These are phyloP conservation scores for Dascillus cervinus DNA, from an alignment of 2,888 invertebrate species.

Conservation along the genomic window DNA sequence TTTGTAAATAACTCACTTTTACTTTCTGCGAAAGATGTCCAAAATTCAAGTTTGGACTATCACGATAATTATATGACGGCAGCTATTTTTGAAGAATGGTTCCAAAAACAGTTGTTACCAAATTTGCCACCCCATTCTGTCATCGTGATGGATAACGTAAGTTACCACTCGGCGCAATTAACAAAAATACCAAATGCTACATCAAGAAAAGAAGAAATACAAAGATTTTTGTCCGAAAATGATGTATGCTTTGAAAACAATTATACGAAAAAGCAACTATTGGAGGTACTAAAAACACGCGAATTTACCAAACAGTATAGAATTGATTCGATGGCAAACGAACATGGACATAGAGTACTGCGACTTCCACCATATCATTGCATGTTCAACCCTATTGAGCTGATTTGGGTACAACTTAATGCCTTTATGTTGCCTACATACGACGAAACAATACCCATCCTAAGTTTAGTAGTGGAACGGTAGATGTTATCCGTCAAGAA, in stretches of 20 bases:
- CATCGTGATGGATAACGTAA: constrained; percentile 17
- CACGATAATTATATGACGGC: constrained; percentile 17
- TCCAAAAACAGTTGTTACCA: constrained; percentile 9
- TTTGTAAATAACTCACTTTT: constrained; percentile 14
- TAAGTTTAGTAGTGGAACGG: not conserved
- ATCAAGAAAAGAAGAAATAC: not conserved
- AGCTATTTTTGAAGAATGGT: constrained; percentile 16
- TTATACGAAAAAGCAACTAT: constrained; percentile 4
- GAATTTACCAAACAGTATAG: constrained; percentile 1
- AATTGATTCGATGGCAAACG: constrained; percentile 7
- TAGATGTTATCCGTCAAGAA: constrained; percentile 2
- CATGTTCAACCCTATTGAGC: constrained; percentile 14
- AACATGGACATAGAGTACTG: constrained; percentile 10
- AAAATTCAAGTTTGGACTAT: constrained; percentile 8
- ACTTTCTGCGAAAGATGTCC: constrained; percentile 13
- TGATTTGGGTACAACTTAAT: constrained; percentile 12
- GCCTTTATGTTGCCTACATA: constrained; percentile 4
- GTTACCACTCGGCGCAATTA: constrained; percentile 11
- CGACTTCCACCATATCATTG: constrained; percentile 12
- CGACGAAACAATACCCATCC: constrained; percentile 4
- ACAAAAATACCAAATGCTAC: not conserved
- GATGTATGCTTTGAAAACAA: constrained; percentile 6
- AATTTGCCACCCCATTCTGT: constrained; percentile 9
- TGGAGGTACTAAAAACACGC: constrained; percentile 6
- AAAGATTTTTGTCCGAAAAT: constrained; percentile 1